Evolutionary conservation across 2,888 invertebrate genomes (phyloP), one percentile per base, ranked within the genome.

Genomic region (Toxonevra muliebris): DNA sequence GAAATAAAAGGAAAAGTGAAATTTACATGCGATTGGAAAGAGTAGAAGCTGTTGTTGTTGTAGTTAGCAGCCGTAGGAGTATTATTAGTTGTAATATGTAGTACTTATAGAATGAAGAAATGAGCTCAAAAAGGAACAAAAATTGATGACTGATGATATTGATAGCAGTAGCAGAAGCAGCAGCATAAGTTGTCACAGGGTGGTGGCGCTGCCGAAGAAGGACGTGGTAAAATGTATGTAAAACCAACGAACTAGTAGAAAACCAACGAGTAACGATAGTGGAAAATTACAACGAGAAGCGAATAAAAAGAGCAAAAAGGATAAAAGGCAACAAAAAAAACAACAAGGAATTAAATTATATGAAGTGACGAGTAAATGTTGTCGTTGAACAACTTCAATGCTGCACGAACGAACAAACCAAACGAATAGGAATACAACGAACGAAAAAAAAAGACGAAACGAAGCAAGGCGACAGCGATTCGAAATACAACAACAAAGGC

Each of bases 391-490:
- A 15, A 15, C 48, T 48, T 13, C 48, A 15, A 48, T 17, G 59
- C 42, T 57, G 30, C 15, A 53, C 42, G 62, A 65, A 53, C 52
- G 52, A 58, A 58, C 52, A 20, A 59, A 58, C 48, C n/a, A 52
- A 53, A 59, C 65, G 58, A 66, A 53, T 61, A 41, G 52, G 20
- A 48, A 45, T 54, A 48, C 48, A 48, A 48, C 15, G 48, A 48
- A 15, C 15, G 30, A 30, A n/a, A 12, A 53, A 15, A n/a, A 53
- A 11, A 11, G 40, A 57, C 13, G 19, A 55, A 50, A 15, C 50
- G 61, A 61, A 50, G 55, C 66, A 66, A 61, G 57, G 57, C 61
- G 53, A 54, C 60, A 17, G 54, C 60, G 20, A 61, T 60, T 65
- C 53, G 50, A 65, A n/a, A 17, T 52, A 54, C 58, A 65, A 48